Base-by-base conservation (phyloP, 2,113 vertebrate genomes). In the Synodontis membranacea region DNA sequence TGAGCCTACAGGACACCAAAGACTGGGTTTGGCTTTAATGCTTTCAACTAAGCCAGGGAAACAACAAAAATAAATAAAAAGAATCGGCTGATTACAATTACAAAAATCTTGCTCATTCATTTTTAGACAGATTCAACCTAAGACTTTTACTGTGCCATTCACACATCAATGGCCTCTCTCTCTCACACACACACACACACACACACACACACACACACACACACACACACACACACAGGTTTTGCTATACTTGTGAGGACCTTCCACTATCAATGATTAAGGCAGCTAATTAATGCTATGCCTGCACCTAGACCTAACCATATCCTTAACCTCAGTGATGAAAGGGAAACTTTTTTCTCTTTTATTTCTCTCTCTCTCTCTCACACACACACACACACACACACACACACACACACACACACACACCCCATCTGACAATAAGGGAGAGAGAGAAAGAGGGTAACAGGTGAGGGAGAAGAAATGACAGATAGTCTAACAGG, bases 401-500 rank as follows among this genome's bases (percentile, higher is more conserved):
- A 62, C 58, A 62, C 58, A 62, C 58, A 62, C 58, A 62, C 23
- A 46, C 23, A 11, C 21, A 44, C 7, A 78, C 75, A 52, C 48
- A 52, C 17, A 54, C 21, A 68, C 46, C 80, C 25, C 25, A 82
- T 81, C 66, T 44, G 25, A 62, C 10, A 72, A 25, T 12, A n/a
- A 66, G 14, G 50, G 1, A 5, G 12, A 37, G 3, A 39, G 58
- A 28, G 50, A n/a, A 4, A 48, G n/a, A 64, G 21, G 9, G 31
- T 21, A 80, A 80, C 78, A 39, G 52, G 52, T 58, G 31, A 86
- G 76, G 74, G 46, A 75, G 8, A 62, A 64, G 52, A 28, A 39
- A 37, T 48, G 31, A 86, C 11, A 70, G 62, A 84, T 7, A 82
- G 48, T 70, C 70, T 48, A 86, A 81, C 82, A 87, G 88, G 82